Evolutionary conservation across 1,140 invertebrate species (phyloP).

Genomic region (Calycopis cecrops): DNA sequence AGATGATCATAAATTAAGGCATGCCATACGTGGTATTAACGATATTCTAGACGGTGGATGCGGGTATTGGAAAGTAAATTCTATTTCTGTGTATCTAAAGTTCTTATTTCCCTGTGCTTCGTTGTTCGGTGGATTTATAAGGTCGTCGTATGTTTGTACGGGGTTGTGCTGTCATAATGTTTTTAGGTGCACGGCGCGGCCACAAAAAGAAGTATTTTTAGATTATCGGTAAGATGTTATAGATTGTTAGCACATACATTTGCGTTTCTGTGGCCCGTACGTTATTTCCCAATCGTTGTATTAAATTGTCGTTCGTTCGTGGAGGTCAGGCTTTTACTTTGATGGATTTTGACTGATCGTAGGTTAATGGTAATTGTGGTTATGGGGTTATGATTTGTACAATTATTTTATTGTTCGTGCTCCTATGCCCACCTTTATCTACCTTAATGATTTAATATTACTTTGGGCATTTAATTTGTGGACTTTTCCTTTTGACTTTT

Average conservation of each 20-base stretch:
- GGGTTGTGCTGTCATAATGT: slow-evolving; percentile 66
- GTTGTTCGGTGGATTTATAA: slow-evolving; percentile 50
- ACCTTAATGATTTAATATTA: too few relatives aligned
- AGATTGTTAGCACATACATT: slow-evolving; percentile 28
- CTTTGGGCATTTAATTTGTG: too few relatives aligned
- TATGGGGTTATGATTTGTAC: too few relatives aligned
- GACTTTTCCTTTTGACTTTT: too few relatives aligned
- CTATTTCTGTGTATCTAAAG: slow-evolving; percentile 30
- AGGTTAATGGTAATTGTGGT: too few relatives aligned
- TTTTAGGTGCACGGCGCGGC: slow-evolving; percentile 62
- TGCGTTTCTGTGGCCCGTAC: slow-evolving; percentile 22
- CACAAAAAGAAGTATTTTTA: slow-evolving; percentile 49
- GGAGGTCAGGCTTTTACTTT: slow-evolving; percentile 7
- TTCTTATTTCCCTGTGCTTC: slow-evolving; percentile 29
- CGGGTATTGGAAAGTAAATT: slow-evolving; percentile 33
- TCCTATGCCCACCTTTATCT: too few relatives aligned
- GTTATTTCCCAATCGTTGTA: slow-evolving; percentile 24
- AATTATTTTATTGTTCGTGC: too few relatives aligned
- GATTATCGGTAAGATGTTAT: slow-evolving; percentile 53
- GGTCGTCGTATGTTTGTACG: slow-evolving; percentile 48
- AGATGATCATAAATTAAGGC: slow-evolving; percentile 59
- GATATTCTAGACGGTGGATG: slow-evolving; percentile 38
- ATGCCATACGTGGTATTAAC: slow-evolving; percentile 61
- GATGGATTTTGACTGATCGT: not conserved
- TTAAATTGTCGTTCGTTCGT: slow-evolving; percentile 8